phyloP scores from a whole-genome alignment of 2,888 invertebrate species.

The Oscheius myriophilus region DNA sequence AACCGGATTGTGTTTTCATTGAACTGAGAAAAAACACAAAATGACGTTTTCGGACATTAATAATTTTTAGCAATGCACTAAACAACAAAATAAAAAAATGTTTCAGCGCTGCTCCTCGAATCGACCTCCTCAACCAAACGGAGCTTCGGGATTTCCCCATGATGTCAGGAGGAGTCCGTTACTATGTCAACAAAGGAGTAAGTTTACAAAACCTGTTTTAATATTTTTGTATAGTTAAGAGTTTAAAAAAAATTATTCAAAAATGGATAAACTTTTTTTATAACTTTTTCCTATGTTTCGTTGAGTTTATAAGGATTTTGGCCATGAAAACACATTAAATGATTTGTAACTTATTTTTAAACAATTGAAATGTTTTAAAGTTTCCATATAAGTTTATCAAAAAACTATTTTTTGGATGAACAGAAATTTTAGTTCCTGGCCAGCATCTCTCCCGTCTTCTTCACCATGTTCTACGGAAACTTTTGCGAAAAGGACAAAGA shows the following conservation, averaged over 20 bases:
- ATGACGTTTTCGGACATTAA: no score
- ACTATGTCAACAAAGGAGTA: slow-evolving; percentile 23
- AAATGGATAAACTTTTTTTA: background rate
- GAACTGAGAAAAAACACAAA: no score
- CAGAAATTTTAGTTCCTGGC: slow-evolving; percentile 20
- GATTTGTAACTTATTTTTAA: no score
- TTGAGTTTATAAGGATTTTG: no score
- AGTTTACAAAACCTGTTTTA: no score
- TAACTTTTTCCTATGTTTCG: no score
- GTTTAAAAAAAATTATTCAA: background rate
- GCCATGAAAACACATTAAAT: no score
- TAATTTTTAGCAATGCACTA: no score
- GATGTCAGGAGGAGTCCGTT: slow-evolving; percentile 1
- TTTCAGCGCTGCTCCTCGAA: slow-evolving; percentile 21
- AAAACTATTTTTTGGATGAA: no score
- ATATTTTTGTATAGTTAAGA: background rate
- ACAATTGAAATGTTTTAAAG: no score
- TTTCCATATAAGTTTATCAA: no score
- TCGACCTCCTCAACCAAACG: slow-evolving; percentile 9
- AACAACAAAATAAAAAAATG: background rate
- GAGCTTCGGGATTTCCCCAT: slow-evolving; percentile 22
- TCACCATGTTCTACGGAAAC: slow-evolving; percentile 28
- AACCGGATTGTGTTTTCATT: no score
- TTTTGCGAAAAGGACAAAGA: slow-evolving; percentile 23
- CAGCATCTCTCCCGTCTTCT: slow-evolving; percentile 26